Evolutionary conservation across 2,113 vertebrate species (phyloP), one percentile per base, ranked within the genome.

Genomic region (Centropus unirufus): DNA sequence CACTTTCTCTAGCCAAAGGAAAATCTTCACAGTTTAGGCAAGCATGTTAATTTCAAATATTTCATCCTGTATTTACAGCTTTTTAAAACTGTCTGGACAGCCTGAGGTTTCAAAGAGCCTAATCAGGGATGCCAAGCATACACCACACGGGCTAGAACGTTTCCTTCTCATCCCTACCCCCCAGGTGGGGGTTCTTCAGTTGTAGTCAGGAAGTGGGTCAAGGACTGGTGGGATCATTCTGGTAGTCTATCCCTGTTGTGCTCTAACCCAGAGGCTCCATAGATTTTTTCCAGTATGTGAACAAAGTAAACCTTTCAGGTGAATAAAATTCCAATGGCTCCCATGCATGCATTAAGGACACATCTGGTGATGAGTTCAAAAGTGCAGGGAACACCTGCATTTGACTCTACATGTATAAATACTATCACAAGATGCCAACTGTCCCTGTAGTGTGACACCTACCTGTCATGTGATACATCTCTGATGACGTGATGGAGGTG

Each of bases 31-130:
- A 13, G 20, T 74, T 95, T 62, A 85, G 46, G 32, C 19, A 83
- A 32, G 42, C 15, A 27, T 62, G 40, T 73, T 90, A 68, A 80
- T 83, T 93, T 79, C 58, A 32, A 54, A 39, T 22, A 54, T 14
- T 92, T 93, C 19, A 86, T 80, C 12, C 12, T 49, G 14, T 59
- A 66, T 91, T 93, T 96, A 79, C 36, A 77, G 54, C 16, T 88
- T 77, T 79, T 76, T 16, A 58, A 69, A 87, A 66, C 63, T 79
- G 23, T 82, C 16, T n/a, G 36, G n/a, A 79, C 49, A 92, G 82
- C 75, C 88, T 88, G 78, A 85, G 67, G 95, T 94, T 93, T 90
- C 63, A 80, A 74, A 90, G 94, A 74, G 13, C 83, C 94, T 87
- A 80, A 59, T 90, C 17, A 54, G 46, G 46, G n/a, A 67, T 90